Percentiles rank a stretch among this genome's conserved stretches.
phyloP scores from a whole-genome alignment of 2,888 invertebrate genomes.

The Hyposoter dolosus region DNA sequence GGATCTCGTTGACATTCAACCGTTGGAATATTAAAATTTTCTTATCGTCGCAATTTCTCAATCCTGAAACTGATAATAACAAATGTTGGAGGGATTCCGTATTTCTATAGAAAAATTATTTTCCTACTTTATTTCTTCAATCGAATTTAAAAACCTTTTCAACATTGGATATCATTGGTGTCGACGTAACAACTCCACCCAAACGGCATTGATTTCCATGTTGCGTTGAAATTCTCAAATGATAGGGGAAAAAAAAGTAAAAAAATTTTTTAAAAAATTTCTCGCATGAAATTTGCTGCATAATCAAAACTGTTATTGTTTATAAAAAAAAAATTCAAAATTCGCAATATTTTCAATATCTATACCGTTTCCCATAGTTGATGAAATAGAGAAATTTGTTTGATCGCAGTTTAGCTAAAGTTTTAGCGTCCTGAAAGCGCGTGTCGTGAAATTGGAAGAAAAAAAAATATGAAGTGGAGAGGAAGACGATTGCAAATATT shows the following conservation, averaged over 20 bases:
- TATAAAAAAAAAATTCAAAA: not conserved
- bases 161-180: not conserved
- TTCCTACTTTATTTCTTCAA: not conserved
- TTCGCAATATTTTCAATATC: not conserved
- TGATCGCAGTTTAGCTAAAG: no score
- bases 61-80: not conserved
- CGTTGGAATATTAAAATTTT: not conserved
- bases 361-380: no score
- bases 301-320: not conserved
- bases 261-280: not conserved
- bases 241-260: not conserved
- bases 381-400: no score
- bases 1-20: not conserved
- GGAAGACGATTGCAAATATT: no score
- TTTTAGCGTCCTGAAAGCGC: no score
- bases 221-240: not conserved
- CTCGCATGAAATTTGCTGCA: not conserved
- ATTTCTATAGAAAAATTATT: not conserved
- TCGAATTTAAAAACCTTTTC: not conserved
- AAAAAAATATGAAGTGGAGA: no score
- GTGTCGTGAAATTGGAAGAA: no score
- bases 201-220: not conserved
- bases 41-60: not conserved
- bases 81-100: not conserved
- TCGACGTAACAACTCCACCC: not conserved